phyloP scores from a whole-genome alignment of 2,797 vertebrate species.

The Ispidina lecontei region DNA sequence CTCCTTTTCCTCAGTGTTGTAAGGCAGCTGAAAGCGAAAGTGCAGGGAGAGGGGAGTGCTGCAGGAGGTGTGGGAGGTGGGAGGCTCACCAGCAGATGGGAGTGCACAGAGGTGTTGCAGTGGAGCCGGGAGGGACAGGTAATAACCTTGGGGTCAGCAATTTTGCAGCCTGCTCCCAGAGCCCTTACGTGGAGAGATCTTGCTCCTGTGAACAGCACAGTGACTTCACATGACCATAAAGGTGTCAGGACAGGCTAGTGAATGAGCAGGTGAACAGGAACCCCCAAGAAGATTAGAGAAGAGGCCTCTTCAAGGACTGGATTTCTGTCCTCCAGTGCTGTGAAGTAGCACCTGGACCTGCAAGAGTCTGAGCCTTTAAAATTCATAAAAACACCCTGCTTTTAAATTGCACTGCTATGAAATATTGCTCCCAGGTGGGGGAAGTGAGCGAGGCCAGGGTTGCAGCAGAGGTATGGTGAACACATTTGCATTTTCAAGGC shows the following conservation, averaged over 20 bases:
- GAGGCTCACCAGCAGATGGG: neutral
- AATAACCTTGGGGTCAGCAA: conserved; percentile 34
- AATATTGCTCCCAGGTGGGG: conserved; percentile 37
- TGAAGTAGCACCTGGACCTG: neutral
- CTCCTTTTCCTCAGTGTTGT: neutral
- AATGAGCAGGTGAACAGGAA: neutral
- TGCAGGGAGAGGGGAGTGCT: neutral
- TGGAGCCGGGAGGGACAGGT: fast-evolving
- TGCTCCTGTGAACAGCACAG: neutral
- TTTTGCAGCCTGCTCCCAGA: neutral
- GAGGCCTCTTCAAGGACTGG: neutral
- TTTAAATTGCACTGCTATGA: conserved; percentile 12
- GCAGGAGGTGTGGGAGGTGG: neutral
- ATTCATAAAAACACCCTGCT: conserved; percentile 18
- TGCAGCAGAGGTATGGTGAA: neutral
- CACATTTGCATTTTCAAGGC: neutral
- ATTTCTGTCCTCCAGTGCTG: neutral
- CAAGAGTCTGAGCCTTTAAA: conserved; percentile 22
- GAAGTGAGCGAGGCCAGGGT: neutral
- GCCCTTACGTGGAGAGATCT: neutral
- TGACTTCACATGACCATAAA: fast-evolving
- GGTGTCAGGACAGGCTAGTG: neutral
- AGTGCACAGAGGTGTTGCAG: neutral
- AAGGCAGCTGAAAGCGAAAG: neutral
- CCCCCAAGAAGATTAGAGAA: neutral